Evolutionary conservation across 2,113 vertebrate genomes (phyloP).

Genomic region (Aptenodytes forsteri): DNA sequence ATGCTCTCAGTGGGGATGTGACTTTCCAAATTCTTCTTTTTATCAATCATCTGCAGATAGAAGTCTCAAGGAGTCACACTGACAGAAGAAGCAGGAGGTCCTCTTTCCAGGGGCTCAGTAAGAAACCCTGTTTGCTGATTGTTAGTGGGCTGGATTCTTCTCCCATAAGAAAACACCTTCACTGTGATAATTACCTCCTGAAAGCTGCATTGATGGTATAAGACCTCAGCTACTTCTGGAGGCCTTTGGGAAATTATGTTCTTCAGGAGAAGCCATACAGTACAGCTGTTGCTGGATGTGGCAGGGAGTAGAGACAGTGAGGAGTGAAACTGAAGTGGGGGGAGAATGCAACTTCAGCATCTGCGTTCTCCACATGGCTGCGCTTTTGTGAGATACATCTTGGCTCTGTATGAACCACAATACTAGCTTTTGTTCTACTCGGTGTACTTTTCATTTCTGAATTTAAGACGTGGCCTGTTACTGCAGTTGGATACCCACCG

Average conservation of each 20-base stretch:
- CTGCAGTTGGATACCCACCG: neutral
- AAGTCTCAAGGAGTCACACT: neutral
- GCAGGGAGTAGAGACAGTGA: neutral
- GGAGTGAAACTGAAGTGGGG: neutral
- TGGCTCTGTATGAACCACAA: neutral
- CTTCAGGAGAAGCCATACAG: neutral
- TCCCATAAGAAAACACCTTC: neutral
- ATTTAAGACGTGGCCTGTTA: neutral
- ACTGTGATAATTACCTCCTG: neutral
- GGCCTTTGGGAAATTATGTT: neutral
- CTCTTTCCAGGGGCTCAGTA: neutral
- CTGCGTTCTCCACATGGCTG: neutral
- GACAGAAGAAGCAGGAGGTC: neutral
- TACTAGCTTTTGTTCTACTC: neutral
- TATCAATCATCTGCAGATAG: neutral
- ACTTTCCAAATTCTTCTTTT: neutral
- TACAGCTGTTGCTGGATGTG: neutral
- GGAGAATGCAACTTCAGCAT: neutral
- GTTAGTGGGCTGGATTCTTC: neutral
- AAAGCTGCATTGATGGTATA: neutral
- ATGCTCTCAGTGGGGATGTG: neutral
- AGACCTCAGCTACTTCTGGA: neutral
- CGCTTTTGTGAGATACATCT: fast-evolving
- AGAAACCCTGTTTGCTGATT: neutral
- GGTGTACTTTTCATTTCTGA: neutral